A percentile compares a stretch with the other conserved stretches of the same genome.
These are phyloP conservation scores for Tinea trinotella DNA, from an alignment of 2,888 invertebrate genomes.

Conservation along the genomic window DNA sequence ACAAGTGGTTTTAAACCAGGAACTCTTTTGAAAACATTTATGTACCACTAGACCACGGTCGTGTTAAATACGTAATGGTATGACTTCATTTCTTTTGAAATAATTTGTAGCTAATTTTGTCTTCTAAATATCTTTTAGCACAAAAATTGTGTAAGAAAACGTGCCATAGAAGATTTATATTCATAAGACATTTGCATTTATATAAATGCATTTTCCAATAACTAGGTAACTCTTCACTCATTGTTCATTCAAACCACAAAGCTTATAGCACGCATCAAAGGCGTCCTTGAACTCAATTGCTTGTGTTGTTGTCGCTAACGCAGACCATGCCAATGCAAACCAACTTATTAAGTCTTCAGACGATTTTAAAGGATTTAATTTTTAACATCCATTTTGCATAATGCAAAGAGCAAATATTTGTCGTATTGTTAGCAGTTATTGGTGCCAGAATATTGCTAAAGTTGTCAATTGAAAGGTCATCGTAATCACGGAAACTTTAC, in stretches of 20 bases:
- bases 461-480: slow-evolving; percentile 2
- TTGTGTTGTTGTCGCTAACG: slow-evolving; percentile 62
- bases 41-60: no score
- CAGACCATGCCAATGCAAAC: slow-evolving; percentile 68
- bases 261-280: slow-evolving; percentile 29
- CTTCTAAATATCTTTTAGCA: no score
- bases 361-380: slow-evolving; percentile 32
- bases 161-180: not conserved
- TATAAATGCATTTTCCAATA: slow-evolving; percentile 1
- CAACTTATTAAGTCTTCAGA: slow-evolving; percentile 20
- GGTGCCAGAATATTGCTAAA: not conserved
- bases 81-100: no score
- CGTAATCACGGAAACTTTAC: not conserved
- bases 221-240: slow-evolving; percentile 42
- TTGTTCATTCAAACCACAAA: slow-evolving; percentile 69
- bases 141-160: not conserved
- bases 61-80: no score
- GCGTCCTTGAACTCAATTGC: slow-evolving; percentile 69
- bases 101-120: no score
- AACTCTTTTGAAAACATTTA: no score
- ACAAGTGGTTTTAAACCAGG: no score
- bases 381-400: not conserved
- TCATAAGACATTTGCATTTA: not conserved
- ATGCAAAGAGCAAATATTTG: slow-evolving; percentile 4
- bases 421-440: not conserved